Conservation (phyloP, 2,797 vertebrate genomes). For the Chrosomus eos region DNA sequence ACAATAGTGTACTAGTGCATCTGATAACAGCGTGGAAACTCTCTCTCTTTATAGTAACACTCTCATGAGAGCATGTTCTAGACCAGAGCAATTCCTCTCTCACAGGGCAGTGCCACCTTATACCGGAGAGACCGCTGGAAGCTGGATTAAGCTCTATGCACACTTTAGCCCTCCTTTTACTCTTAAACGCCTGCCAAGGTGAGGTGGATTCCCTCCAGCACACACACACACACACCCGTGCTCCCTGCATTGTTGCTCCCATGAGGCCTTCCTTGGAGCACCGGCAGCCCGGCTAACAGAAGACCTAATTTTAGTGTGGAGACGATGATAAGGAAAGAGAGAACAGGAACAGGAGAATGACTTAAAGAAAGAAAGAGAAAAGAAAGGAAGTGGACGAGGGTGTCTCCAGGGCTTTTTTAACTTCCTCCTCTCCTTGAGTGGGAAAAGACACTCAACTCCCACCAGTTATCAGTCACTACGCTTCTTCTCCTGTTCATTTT, state of each 20-base stretch:
- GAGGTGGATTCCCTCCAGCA: slow-evolving; percentile 48
- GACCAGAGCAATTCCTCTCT: slow-evolving; percentile 44
- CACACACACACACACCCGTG: slow-evolving; percentile 13
- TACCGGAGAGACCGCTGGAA: slow-evolving; percentile 49
- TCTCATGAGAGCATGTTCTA: slow-evolving; percentile 49
- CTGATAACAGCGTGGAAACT: slow-evolving; percentile 47
- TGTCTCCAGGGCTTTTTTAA: slow-evolving; percentile 47
- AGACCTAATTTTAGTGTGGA: slow-evolving; percentile 63
- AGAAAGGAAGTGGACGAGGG: slow-evolving; percentile 36
- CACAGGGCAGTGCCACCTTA: slow-evolving; percentile 47
- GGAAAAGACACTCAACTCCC: slow-evolving; percentile 37
- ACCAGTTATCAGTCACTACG: slow-evolving; percentile 22
- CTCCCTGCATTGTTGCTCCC: slow-evolving; percentile 49
- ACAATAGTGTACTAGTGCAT: slow-evolving; percentile 75
- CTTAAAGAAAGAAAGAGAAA: slow-evolving; percentile 41
- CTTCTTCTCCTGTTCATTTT: slow-evolving; percentile 12
- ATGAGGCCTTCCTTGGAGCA: slow-evolving; percentile 51
- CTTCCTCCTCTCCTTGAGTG: slow-evolving; percentile 26
- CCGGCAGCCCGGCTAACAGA: slow-evolving; percentile 49
- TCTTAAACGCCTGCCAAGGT: slow-evolving; percentile 53
- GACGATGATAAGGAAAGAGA: slow-evolving; percentile 39
- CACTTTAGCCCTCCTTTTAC: slow-evolving; percentile 60
- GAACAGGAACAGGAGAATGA: slow-evolving; percentile 40
- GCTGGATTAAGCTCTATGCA: slow-evolving; percentile 56
- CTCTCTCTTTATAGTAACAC: slow-evolving; percentile 28